Conservation (phyloP, 2,113 vertebrate species). For the Lagopus muta region DNA sequence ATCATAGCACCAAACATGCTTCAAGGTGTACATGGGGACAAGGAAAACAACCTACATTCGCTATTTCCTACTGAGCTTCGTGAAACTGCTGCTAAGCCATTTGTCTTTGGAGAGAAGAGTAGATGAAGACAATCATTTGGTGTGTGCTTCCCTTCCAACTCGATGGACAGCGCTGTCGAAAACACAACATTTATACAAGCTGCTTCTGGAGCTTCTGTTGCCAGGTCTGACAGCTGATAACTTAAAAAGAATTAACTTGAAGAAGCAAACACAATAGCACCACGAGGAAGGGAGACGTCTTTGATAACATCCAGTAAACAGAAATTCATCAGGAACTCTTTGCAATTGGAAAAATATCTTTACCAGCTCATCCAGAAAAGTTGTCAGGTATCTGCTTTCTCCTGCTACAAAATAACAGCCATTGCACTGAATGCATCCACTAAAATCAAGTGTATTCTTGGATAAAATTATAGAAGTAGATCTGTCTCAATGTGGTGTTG, state of each 20-base stretch:
- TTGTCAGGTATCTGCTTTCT: not conserved
- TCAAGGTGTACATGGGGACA: not conserved
- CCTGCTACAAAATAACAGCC: not conserved
- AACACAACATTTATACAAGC: not conserved
- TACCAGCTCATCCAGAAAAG: not conserved
- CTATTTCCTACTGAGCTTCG: not conserved
- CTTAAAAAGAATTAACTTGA: not conserved
- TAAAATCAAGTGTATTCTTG: not conserved
- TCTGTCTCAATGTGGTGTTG: not conserved
- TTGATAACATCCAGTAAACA: slow-evolving; percentile 34
- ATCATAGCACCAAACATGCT: slow-evolving; percentile 46
- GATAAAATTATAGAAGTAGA: not conserved
- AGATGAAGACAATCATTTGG: not conserved
- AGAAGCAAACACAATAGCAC: slow-evolving; percentile 20
- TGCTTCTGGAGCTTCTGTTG: not conserved
- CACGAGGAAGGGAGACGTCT: not conserved
- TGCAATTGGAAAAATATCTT: not conserved
- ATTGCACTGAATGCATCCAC: not conserved
- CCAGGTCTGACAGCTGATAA: not conserved
- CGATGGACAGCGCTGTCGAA: not conserved
- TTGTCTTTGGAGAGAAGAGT: not conserved
- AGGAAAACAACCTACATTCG: not conserved
- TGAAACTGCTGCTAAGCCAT: not conserved
- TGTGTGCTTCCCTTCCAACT: not conserved
- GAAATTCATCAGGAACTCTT: not conserved